Evolutionary conservation across 2,797 vertebrate species (phyloP), one percentile per base, ranked within the genome.

Genomic region (Microchirus variegatus): DNA sequence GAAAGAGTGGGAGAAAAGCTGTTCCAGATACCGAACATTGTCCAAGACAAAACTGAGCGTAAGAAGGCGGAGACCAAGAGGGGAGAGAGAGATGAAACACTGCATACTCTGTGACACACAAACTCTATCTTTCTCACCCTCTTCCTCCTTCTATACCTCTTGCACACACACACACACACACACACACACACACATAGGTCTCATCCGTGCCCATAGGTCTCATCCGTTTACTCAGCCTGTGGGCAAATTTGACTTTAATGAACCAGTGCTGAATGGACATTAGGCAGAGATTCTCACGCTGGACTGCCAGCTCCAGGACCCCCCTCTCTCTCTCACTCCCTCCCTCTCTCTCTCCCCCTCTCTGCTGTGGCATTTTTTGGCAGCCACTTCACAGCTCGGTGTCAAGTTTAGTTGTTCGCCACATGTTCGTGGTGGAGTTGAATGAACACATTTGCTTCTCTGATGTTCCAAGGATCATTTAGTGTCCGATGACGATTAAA

Each of bases 181-280:
- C 77, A 68, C 65, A 56, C 58, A 81, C 59, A 18, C 53, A 47
- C 44, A 53, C 76, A 78, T 58, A 84, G 82, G 82, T 90, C 81
- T 87, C 53, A 17, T 90, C 80, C 1, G 54, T 53, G 69, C 73
- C 56, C 76, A 78, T 58, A 84, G 82, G 82, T 90, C 81, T 87
- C 53, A 17, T 90, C 80, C 70, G 63, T 88, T 91, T 86, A 78
- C 84, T 77, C 78, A 88, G 80, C 87, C 87, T 80, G 60, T 72
- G 78, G 89, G 85, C 80, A 88, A 89, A 91, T 81, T 84, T 81
- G 89, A 84, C 86, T 90, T 90, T 84, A 87, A 89, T 91, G 84
- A 92, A 84, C 77, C 75, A 11, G 65, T 83, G 85, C 77, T 82
- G 81, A 90, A 88, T 82, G 81, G 82, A 88, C 85, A 85, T 89